Conservation (phyloP, 2,113 vertebrate species). For the Eudyptes chrysolophus region DNA sequence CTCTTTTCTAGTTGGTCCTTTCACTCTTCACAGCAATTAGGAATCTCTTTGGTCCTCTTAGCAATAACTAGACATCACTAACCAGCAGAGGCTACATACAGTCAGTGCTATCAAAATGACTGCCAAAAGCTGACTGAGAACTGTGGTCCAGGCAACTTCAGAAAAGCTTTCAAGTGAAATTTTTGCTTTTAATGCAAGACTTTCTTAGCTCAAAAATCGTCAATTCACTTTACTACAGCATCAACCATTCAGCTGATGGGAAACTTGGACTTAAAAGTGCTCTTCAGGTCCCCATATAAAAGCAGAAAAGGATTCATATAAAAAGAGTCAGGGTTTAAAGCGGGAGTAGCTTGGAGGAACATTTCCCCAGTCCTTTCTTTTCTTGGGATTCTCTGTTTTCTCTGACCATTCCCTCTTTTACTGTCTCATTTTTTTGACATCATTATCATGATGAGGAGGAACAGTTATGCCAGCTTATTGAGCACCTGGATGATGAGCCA, state of each 20-base stretch:
- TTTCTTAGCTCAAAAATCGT: neutral
- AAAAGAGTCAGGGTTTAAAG: neutral
- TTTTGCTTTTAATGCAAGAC: neutral
- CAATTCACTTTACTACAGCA: neutral
- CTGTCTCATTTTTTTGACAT: neutral
- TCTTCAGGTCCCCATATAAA: neutral
- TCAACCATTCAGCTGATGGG: neutral
- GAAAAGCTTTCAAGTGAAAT: neutral
- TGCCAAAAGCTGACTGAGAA: neutral
- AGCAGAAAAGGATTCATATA: neutral
- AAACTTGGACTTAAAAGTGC: neutral
- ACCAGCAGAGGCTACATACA: neutral
- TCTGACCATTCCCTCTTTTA: neutral
- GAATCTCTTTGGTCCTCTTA: neutral
- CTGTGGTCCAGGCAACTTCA: neutral
- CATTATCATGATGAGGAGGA: neutral
- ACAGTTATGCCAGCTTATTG: neutral
- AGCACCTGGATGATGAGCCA: neutral
- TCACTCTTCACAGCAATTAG: neutral
- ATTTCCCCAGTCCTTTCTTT: neutral
- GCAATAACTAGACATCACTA: neutral
- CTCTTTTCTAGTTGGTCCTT: neutral
- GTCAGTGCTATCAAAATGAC: neutral
- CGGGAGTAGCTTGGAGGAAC: neutral
- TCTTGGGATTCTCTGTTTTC: neutral